Evolutionary conservation across 2,888 invertebrate species (phyloP).

Genomic region (Cephus spinipes): DNA sequence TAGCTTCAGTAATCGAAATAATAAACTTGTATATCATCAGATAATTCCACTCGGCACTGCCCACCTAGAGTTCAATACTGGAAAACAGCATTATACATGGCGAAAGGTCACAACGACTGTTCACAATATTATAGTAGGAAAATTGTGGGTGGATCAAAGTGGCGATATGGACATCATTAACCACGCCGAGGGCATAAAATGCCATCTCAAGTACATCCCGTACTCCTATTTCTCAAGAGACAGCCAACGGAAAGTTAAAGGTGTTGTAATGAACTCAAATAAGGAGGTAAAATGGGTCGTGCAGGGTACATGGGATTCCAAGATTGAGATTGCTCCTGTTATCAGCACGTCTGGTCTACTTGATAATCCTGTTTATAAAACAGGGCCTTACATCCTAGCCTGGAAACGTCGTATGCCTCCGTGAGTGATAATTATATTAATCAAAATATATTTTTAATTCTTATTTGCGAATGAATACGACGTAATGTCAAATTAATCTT

Average conservation of each 20-base stretch:
- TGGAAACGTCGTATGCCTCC: conserved; percentile 89
- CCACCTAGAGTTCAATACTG: conserved; percentile 74
- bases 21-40: conserved; percentile 31
- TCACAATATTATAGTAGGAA: conserved; percentile 99
- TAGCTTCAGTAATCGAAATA: neutral
- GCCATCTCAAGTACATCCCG: conserved; percentile 96
- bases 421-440: conserved; percentile 63
- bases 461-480: neutral
- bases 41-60: conserved; percentile 82
- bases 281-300: conserved; percentile 81
- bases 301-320: conserved; percentile 94
- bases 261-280: conserved; percentile 79
- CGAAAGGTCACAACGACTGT: conserved; percentile 98
- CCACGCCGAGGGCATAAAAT: conserved; percentile 89
- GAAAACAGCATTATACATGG: conserved; percentile 95
- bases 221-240: conserved; percentile 99
- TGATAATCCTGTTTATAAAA: conserved; percentile 92
- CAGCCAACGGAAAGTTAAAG: conserved; percentile 90
- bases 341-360: conserved; percentile 75
- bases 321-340: conserved; percentile 94
- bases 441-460: neutral
- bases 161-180: conserved; percentile 99
- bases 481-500: conserved; percentile 6
- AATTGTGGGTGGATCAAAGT: conserved; percentile 99
- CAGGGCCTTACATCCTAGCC: conserved; percentile 84